Evolutionary conservation across 2,888 invertebrate genomes (phyloP).

Genomic region (Drosophila aldrichi): DNA sequence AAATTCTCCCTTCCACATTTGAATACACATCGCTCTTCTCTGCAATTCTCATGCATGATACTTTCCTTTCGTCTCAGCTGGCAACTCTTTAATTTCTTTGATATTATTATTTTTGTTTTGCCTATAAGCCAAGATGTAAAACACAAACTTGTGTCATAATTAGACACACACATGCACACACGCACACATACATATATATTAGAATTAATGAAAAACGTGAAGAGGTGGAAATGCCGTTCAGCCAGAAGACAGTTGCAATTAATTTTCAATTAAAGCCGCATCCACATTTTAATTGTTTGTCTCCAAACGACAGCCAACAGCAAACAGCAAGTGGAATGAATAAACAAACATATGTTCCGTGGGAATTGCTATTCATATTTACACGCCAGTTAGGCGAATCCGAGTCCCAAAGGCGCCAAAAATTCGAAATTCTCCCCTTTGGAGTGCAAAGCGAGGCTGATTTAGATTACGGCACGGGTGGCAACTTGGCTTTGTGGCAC

Average conservation of each 20-base stretch:
- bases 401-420: neutral
- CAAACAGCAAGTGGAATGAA: constrained; percentile 46
- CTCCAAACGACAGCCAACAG: constrained; percentile 34
- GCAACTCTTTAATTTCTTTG: neutral
- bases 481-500: constrained; percentile 48
- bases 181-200: neutral
- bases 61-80: neutral
- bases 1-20: too few species aligned
- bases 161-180: neutral
- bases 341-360: constrained; percentile 73
- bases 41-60: neutral
- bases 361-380: constrained; percentile 47
- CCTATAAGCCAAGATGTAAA: neutral
- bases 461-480: constrained; percentile 66
- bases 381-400: constrained; percentile 39
- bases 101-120: neutral
- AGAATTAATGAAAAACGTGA: neutral
- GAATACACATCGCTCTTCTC: neutral
- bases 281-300: constrained; percentile 82
- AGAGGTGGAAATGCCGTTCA: neutral
- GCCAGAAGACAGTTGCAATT: constrained; percentile 63
- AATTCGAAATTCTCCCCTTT: neutral
- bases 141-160: neutral
- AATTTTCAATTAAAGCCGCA: constrained; percentile 81
- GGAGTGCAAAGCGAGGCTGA: constrained; percentile 16